These are phyloP conservation scores for Trichogramma dendrolimi DNA, from an alignment of 2,888 invertebrate species.

Conservation along the genomic window DNA sequence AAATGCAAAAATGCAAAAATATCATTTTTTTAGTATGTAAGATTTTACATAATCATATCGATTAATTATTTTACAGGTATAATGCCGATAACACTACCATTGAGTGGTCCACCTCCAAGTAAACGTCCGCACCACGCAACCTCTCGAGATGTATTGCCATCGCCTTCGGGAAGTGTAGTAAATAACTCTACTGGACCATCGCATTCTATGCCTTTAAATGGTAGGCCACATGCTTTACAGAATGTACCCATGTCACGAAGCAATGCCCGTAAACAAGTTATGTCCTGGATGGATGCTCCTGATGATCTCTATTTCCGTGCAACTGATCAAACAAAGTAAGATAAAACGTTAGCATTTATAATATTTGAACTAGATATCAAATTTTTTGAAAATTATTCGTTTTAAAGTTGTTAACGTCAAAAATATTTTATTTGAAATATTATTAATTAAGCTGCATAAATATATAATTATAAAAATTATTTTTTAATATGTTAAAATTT, in stretches of 20 bases:
- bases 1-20: too few relatives aligned
- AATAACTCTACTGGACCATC: slow-evolving; percentile 9
- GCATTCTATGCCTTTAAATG: slow-evolving; percentile 33
- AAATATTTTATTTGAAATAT: neutral
- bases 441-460: neutral
- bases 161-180: neutral
- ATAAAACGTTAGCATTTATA: slow-evolving; percentile 30
- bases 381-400: neutral
- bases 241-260: slow-evolving; percentile 72
- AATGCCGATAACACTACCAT: too few relatives aligned
- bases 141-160: neutral
- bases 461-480: neutral
- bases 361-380: neutral
- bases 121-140: too few relatives aligned
- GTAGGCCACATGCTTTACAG: slow-evolving; percentile 46
- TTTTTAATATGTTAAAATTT: slow-evolving; percentile 37
- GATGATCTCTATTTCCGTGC: slow-evolving; percentile 95
- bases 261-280: slow-evolving; percentile 76
- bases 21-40: too few relatives aligned
- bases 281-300: slow-evolving; percentile 97
- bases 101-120: too few relatives aligned
- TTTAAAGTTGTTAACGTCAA: slow-evolving; percentile 1
- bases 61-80: too few relatives aligned
- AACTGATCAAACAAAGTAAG: slow-evolving; percentile 85
- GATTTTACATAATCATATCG: too few relatives aligned